phyloP scores from a whole-genome alignment of 1,140 invertebrate species.

The Psix sp. region DNA sequence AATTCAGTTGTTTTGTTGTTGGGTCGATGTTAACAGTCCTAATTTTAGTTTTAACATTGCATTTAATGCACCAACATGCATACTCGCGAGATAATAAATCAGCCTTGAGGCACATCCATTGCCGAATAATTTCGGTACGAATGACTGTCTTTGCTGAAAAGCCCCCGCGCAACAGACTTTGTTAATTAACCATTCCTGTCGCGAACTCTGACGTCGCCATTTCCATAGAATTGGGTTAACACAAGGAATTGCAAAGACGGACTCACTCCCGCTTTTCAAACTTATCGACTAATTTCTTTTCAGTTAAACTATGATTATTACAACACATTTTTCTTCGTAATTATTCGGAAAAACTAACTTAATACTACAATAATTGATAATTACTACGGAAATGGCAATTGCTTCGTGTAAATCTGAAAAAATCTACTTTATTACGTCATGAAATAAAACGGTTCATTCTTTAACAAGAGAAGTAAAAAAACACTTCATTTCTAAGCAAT shows the following conservation, averaged over 20 bases:
- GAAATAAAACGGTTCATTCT: too few species aligned
- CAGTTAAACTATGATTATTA: too few species aligned
- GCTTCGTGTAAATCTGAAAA: too few species aligned
- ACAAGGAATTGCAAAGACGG: slow-evolving; percentile 29
- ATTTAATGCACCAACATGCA: slow-evolving; percentile 30
- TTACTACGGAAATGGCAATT: too few species aligned
- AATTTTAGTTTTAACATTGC: slow-evolving; percentile 56
- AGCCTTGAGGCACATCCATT: slow-evolving; percentile 43
- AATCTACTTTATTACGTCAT: too few species aligned
- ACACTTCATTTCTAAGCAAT: too few species aligned
- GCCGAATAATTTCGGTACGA: slow-evolving; percentile 26
- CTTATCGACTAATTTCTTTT: too few species aligned
- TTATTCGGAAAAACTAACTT: too few species aligned
- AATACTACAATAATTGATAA: too few species aligned
- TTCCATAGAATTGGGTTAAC: slow-evolving; percentile 55
- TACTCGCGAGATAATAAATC: slow-evolving; percentile 19
- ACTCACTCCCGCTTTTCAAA: not conserved
- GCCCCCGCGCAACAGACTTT: not conserved
- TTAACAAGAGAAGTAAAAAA: too few species aligned
- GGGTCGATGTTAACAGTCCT: slow-evolving; percentile 42
- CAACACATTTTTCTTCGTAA: too few species aligned
- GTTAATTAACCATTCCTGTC: slow-evolving; percentile 47
- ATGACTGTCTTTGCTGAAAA: slow-evolving; percentile 44
- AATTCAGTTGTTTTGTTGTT: slow-evolving; percentile 44
- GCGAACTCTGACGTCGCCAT: slow-evolving; percentile 37